phyloP scores from a whole-genome alignment of 2,113 vertebrate species.

The Zosterops japonicus region DNA sequence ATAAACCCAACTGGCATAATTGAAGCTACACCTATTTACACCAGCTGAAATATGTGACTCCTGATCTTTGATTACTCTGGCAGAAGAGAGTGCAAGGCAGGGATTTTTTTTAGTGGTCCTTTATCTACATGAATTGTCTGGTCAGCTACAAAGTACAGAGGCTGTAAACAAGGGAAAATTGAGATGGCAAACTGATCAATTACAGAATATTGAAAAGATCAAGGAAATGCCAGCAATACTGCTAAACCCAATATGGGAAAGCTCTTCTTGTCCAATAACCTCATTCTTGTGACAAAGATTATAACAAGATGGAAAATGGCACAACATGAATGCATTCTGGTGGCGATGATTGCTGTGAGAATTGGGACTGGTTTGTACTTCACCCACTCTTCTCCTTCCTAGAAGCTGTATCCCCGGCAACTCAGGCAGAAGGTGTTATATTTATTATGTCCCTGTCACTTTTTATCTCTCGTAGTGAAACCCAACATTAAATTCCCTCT shows the following conservation, averaged over 20 bases:
- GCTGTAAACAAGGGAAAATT: conserved; percentile 21
- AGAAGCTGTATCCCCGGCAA: conserved; percentile 37
- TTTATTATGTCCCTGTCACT: not conserved
- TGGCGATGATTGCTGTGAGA: conserved; percentile 42
- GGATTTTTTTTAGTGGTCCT: not conserved
- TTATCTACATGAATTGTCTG: not conserved
- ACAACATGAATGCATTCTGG: conserved; percentile 9
- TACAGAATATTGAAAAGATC: conserved; percentile 34
- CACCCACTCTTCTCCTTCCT: not conserved
- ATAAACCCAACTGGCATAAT: not conserved
- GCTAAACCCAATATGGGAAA: not conserved
- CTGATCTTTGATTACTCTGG: not conserved
- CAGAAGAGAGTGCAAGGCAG: not conserved
- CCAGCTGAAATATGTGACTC: not conserved
- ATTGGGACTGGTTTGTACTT: conserved; percentile 39
- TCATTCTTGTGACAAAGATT: conserved; percentile 11
- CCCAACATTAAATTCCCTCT: not conserved
- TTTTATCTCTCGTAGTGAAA: conserved; percentile 34
- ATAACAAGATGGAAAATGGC: conserved; percentile 49
- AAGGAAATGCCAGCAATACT: not conserved
- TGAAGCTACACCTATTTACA: not conserved
- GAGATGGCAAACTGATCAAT: conserved; percentile 17
- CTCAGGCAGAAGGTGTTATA: conserved; percentile 7
- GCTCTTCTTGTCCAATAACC: not conserved
- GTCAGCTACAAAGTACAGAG: not conserved